A percentile compares a stretch with the other conserved stretches of the same genome.
phyloP scores from a whole-genome alignment of 2,113 vertebrate genomes.

The Xiphophorus maculatus region DNA sequence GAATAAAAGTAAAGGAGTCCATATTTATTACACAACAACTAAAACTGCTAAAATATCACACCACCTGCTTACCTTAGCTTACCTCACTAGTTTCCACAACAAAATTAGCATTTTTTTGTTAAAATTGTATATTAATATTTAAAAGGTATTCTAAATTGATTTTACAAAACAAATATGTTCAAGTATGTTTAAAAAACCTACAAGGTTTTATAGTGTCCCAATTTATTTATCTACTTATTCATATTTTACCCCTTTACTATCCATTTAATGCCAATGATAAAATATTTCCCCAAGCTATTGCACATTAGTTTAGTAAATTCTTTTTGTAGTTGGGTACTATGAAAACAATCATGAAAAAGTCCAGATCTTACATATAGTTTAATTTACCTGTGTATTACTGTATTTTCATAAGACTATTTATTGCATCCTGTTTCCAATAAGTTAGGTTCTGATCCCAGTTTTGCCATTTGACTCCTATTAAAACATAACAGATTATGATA shows the following conservation, averaged over 20 bases:
- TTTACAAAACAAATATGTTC: not conserved
- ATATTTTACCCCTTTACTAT: not conserved
- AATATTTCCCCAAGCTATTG: not conserved
- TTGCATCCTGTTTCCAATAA: not conserved
- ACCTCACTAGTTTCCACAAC: too few species aligned
- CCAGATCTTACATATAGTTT: not conserved
- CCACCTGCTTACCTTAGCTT: too few species aligned
- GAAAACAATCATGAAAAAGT: not conserved
- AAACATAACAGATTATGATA: not conserved
- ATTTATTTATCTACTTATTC: too few species aligned
- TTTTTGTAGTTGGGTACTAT: not conserved
- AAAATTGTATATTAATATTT: too few species aligned
- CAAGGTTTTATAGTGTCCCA: not conserved
- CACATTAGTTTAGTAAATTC: too few species aligned
- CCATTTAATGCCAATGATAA: not conserved
- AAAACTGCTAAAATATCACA: too few species aligned
- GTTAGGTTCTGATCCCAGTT: not conserved
- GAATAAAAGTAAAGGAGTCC: not conserved
- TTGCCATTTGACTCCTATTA: not conserved
- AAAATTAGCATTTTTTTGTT: too few species aligned
- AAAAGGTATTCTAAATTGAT: too few species aligned
- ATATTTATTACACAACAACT: not conserved
- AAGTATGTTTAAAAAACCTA: not conserved
- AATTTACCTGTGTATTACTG: not conserved
- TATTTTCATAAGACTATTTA: not conserved